Evolutionary conservation across 2,797 vertebrate genomes (phyloP), one percentile per base, ranked within the genome.

Genomic region (Phalloptychus januarius): DNA sequence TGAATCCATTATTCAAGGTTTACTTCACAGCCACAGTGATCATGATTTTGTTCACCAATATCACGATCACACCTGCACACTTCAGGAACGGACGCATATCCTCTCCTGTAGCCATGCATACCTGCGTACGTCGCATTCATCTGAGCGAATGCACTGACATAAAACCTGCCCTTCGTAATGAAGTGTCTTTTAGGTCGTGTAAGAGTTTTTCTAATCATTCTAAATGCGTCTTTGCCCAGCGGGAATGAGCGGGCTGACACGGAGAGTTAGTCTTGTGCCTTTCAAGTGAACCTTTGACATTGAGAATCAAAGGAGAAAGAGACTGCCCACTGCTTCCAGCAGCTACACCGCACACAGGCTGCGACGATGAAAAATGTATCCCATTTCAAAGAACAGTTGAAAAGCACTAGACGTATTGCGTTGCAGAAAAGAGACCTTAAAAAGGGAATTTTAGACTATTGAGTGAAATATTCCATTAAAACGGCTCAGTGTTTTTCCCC

Each of bases 1-100:
- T 84, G 86, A 93, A 93, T 93, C 87, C 91, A 92, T 94, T 92
- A 93, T 92, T 91, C 91, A 85, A 85, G 85, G 78, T 91, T 89
- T 91, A 82, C 85, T 86, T 92, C 85, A 83, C 79, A 54, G 71
- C 2, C 7, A n/a, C n/a, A n/a, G n/a, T n/a, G n/a, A n/a, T n/a
- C n/a, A n/a, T n/a, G n/a, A n/a, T n/a, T 42, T 58, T 88, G 83
- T 91, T 93, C 90, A 89, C 87, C 78, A 23, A 90, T 89, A 89
- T 87, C 83, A 72, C 81, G 82, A 82, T 80, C 87, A 40, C 81
- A 88, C 84, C 85, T 80, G 79, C 70, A 85, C 5, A 15, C 81
- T 65, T 70, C 56, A 71, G 58, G 65, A 83, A 48, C 76, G 2
- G 38, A 44, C 72, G 67, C 72, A 65, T 31, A 56, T 33, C 54